These are phyloP conservation scores for Epizoanthus stellaris DNA, from an alignment of 92 coral and sea anemone genomes.

Conservation along the genomic window DNA sequence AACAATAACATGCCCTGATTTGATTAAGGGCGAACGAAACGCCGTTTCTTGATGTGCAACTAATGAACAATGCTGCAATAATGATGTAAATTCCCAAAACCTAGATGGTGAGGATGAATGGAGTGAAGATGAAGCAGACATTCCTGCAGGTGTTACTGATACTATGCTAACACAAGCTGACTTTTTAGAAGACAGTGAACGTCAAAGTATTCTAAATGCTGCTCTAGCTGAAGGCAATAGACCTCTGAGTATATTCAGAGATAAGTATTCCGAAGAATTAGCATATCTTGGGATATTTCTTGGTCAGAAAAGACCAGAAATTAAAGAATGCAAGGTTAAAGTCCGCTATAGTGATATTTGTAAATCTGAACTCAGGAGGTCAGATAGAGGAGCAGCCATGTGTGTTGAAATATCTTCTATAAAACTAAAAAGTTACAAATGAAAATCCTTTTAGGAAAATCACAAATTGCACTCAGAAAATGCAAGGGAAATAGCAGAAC, in stretches of 20 bases:
- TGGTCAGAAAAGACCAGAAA: conserved; percentile 41
- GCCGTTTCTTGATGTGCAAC: no score
- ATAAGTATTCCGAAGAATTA: conserved; percentile 62
- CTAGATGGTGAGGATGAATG: conserved; percentile 34
- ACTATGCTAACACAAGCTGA: conserved; percentile 56
- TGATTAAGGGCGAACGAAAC: no score
- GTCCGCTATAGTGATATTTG: conserved; percentile 38
- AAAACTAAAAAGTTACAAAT: conserved; percentile 64
- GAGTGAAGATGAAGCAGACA: conserved; percentile 56
- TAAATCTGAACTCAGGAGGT: conserved; percentile 63
- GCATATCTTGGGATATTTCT: conserved; percentile 85
- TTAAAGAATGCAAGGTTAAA: no score
- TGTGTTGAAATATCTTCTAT: conserved; percentile 63
- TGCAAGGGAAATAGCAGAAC: conserved; percentile 16
- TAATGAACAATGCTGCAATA: no score
- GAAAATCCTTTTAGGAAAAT: conserved; percentile 36
- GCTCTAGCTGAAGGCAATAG: conserved; percentile 83
- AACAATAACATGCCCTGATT: no score
- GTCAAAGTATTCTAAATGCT: conserved; percentile 60
- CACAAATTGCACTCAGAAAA: conserved; percentile 40
- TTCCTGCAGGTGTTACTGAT: conserved; percentile 51
- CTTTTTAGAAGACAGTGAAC: conserved; percentile 49
- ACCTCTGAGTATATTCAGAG: conserved; percentile 74
- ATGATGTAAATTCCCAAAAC: no score
- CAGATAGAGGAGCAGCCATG: conserved; percentile 73